These are phyloP conservation scores for Podocnemis expansa DNA, from an alignment of 2,113 vertebrate species.

Conservation along the genomic window DNA sequence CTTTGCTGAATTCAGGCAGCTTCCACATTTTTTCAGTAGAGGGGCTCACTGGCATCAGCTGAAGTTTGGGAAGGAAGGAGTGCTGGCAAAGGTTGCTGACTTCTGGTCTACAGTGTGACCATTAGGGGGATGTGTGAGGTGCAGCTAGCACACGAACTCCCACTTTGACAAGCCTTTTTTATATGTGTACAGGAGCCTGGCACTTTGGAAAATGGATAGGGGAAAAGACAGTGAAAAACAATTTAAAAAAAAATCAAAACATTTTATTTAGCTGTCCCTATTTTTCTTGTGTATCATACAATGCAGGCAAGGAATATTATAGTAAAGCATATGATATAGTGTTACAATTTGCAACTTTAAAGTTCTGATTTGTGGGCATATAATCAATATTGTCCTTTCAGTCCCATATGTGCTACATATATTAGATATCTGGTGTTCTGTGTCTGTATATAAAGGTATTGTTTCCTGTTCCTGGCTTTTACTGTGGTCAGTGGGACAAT, in stretches of 20 bases:
- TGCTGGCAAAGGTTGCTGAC: too few species aligned
- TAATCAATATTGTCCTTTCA: not conserved
- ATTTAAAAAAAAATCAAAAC: not conserved
- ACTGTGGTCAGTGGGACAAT: not conserved
- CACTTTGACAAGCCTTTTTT: not conserved
- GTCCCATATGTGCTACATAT: fast-evolving
- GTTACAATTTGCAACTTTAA: fast-evolving
- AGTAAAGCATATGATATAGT: not conserved
- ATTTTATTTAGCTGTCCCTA: not conserved
- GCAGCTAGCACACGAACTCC: not conserved
- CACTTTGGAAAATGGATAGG: too few species aligned
- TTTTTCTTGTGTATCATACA: not conserved
- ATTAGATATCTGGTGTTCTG: not conserved
- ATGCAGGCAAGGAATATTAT: not conserved
- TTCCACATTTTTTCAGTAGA: too few species aligned
- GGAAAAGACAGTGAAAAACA: too few species aligned
- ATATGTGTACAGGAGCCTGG: too few species aligned
- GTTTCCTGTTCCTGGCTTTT: not conserved
- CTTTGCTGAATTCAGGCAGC: too few species aligned
- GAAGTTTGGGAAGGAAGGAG: too few species aligned
- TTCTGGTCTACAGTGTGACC: not conserved
- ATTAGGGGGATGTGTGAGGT: not conserved
- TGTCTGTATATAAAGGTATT: not conserved
- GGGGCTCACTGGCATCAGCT: too few species aligned
- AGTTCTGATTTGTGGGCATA: not conserved